Evolutionary conservation across 2,113 vertebrate species (phyloP).

Genomic region (Polypterus senegalus): DNA sequence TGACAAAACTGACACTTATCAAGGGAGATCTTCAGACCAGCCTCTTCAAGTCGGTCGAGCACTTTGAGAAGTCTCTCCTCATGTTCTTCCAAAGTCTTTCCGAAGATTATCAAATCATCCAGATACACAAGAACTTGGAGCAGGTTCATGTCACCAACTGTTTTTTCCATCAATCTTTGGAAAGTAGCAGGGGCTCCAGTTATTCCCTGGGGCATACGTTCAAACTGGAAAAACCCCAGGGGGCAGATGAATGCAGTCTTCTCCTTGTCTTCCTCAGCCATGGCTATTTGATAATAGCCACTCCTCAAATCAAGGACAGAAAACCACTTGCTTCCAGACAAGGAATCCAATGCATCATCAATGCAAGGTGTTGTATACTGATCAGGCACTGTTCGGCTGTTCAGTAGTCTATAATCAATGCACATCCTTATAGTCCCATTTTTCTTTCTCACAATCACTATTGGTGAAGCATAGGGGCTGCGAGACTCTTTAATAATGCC

Average conservation of each 20-base stretch:
- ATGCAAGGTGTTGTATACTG: no score
- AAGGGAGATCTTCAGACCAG: neutral
- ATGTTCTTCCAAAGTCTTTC: slow-evolving; percentile 5
- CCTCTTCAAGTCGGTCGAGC: neutral
- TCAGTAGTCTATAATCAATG: no score
- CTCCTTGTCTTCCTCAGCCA: neutral
- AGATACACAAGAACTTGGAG: neutral
- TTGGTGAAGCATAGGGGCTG: no score
- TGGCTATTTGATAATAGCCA: no score
- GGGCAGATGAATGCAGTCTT: slow-evolving; percentile 1
- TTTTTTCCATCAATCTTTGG: neutral
- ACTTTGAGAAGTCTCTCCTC: slow-evolving; percentile 2
- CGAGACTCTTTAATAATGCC: no score
- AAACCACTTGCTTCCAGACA: no score
- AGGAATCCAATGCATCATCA: no score
- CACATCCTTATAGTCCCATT: no score
- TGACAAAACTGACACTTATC: neutral
- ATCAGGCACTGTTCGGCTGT: no score
- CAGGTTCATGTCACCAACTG: slow-evolving; percentile 2
- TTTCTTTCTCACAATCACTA: no score
- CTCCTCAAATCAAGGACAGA: no score
- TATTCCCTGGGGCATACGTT: neutral
- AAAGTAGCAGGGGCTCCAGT: neutral
- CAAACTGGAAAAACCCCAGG: slow-evolving; percentile 1
- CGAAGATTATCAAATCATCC: neutral